phyloP scores from a whole-genome alignment of 1,140 invertebrate genomes.

The Hirudo medicinalis region DNA sequence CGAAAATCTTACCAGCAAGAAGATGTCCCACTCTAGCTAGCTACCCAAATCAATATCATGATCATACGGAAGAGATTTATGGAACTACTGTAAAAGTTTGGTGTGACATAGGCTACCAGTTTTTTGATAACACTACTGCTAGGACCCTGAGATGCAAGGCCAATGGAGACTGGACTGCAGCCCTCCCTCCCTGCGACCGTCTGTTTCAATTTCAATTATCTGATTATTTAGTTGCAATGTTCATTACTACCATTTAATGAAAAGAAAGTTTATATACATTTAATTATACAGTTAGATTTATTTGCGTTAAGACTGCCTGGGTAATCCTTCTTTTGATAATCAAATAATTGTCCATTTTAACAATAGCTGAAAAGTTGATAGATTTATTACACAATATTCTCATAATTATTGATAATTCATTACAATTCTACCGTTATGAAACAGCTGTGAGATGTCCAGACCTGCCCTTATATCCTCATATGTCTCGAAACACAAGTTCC shows the following conservation, averaged over 20 bases:
- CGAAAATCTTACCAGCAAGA: slow-evolving; percentile 15
- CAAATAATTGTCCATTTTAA: no score
- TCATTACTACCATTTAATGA: no score
- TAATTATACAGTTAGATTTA: no score
- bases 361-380: no score
- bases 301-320: no score
- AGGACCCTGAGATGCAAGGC: slow-evolving; percentile 21
- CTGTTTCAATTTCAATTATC: not conserved
- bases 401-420: no score
- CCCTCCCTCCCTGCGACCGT: slow-evolving; percentile 20
- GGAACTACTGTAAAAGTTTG: slow-evolving; percentile 18
- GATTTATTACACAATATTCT: no score
- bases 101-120: slow-evolving; percentile 21
- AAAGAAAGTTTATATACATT: no score
- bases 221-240: not conserved
- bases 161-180: slow-evolving; percentile 19
- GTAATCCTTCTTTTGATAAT: no score
- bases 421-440: no score
- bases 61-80: slow-evolving; percentile 15
- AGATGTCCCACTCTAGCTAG: slow-evolving; percentile 15
- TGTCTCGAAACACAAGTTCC: slow-evolving; percentile 15
- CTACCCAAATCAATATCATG: slow-evolving; percentile 11
- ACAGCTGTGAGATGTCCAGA: slow-evolving; percentile 20
- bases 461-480: not conserved
- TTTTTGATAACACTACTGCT: slow-evolving; percentile 20